These are phyloP conservation scores for Bos taurus DNA, from an alignment of 2,113 vertebrate species.

Conservation along the genomic window ARS-UCD2.0 NC_037339.1:12471001-12471500, in stretches of 20 bases:
- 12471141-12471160: background rate
- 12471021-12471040: too few relatives aligned
- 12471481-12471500: background rate
- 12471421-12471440: background rate
- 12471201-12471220: background rate
- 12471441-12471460: background rate
- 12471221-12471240: background rate
- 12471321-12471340: background rate
- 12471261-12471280: background rate
- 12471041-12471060: too few relatives aligned
- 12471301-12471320: background rate
- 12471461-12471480: fast-evolving
- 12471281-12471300: background rate
- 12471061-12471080: too few relatives aligned
- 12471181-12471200: background rate
- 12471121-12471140: background rate
- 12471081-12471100: background rate
- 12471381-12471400: background rate
- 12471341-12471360: background rate
- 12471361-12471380: background rate
- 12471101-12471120: background rate
- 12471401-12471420: background rate
- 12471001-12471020: too few relatives aligned
- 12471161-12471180: background rate
- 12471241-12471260: background rate